Evolutionary conservation across 2,113 vertebrate species (phyloP).

Genomic region (Labeo rohita): DNA sequence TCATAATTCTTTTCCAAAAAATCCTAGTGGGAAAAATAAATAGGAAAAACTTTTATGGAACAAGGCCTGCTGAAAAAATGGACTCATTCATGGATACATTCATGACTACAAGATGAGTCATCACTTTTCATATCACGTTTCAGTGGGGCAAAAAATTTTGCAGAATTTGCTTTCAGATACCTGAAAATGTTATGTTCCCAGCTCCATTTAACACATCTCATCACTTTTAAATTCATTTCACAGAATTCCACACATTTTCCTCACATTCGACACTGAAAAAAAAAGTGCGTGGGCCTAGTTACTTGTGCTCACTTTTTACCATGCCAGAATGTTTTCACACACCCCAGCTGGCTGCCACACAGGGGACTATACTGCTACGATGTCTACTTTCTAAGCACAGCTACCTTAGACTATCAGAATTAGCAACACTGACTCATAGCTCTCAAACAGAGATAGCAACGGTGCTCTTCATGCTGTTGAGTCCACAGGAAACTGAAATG

Average conservation of each 20-base stretch:
- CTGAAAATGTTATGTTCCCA: neutral
- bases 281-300: neutral
- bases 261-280: neutral
- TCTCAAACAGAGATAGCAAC: conserved; percentile 15
- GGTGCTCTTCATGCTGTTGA: conserved; percentile 4
- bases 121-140: neutral
- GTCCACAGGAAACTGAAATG: conserved; percentile 28
- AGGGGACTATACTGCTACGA: neutral
- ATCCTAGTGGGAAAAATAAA: neutral
- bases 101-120: neutral
- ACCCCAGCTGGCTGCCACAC: conserved; percentile 19
- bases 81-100: neutral
- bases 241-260: neutral
- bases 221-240: neutral
- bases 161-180: neutral
- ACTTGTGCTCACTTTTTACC: conserved; percentile 25
- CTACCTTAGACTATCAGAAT: conserved; percentile 10
- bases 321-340: neutral
- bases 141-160: neutral
- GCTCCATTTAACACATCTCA: neutral
- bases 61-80: neutral
- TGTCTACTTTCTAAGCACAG: conserved; percentile 8
- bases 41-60: neutral
- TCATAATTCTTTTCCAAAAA: neutral
- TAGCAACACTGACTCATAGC: conserved; percentile 25